Evolutionary conservation across 2,888 invertebrate genomes (phyloP).

Genomic region (Caprella mutica): DNA sequence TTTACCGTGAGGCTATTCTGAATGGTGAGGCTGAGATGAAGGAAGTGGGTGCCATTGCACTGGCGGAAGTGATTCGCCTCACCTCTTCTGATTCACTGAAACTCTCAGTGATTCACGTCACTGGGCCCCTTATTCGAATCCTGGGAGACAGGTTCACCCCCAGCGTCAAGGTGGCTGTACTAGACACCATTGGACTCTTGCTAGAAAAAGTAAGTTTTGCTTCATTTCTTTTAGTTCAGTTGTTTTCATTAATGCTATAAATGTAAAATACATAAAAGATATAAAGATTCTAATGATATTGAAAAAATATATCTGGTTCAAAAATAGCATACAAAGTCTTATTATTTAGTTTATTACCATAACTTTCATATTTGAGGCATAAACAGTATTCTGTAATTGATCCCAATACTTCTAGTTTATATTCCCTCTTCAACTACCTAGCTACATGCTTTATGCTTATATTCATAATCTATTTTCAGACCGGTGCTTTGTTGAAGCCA

Average conservation of each 20-base stretch:
- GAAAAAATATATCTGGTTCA: too few species aligned
- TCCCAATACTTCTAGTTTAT: not conserved
- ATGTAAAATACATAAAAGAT: too few species aligned
- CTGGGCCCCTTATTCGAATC: constrained; percentile 94
- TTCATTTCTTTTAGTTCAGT: too few species aligned
- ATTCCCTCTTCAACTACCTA: constrained; percentile 1
- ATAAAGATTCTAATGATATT: too few species aligned
- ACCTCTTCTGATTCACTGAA: constrained; percentile 80
- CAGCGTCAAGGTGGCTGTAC: constrained; percentile 87
- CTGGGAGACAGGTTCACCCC: constrained; percentile 80
- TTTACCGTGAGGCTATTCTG: constrained; percentile 91
- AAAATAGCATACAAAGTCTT: not conserved
- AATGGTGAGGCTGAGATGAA: constrained; percentile 92
- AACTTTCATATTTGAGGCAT: not conserved
- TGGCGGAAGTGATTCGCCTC: constrained; percentile 68
- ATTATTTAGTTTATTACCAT: not conserved
- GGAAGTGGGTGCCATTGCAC: constrained; percentile 83
- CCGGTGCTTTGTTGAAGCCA: constrained; percentile 87
- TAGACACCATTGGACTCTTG: constrained; percentile 85
- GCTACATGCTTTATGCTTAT: too few species aligned
- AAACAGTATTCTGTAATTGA: not conserved
- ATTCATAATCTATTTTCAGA: constrained; percentile 52
- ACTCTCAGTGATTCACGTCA: constrained; percentile 91
- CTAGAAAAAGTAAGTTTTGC: constrained; percentile 60
- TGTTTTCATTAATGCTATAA: too few species aligned